Base-by-base conservation (phyloP, 1,140 invertebrate species). In the Danaus plexippus region DNA sequence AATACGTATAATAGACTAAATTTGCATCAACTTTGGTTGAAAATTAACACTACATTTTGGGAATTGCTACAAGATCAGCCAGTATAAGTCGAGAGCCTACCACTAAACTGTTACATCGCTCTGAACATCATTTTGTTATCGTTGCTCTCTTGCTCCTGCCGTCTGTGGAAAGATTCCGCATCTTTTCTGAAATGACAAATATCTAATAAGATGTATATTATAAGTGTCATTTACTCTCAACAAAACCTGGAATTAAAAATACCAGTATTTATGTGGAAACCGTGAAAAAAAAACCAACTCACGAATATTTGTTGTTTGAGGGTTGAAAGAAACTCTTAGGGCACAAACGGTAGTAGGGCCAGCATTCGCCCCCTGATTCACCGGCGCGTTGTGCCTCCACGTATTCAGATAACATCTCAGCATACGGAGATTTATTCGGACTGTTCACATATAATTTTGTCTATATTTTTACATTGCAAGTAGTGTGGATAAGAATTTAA, bases 301-400 rank as follows among this genome's bases (percentile, higher is more conserved):
- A 92, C 90, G 89, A 87, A 71, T 93, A 93, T 80, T 91, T 91
- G 77, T 92, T 91, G 50, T 88, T 88, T 32, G 71, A 72, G 11
- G 89, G 84, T 58, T 90, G 88, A 71, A 95, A 95, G 15, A 95
- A 87, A 32, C 94, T 94, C 77, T 94, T 94, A n/a, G 94, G 92
- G 71, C 94, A 95, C 13, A 91, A 89, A 73, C 93, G 92, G 78
- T 92, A 93, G 68, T 95, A 95, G 2, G 92, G 92, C 90, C 93
- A 95, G 77, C 94, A 95, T 76, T 95, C 94, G n/a, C 93, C 92
- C 11, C 89, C 88, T 3, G 89, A 87, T 59, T 88, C 88, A n/a
- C 94, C 94, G n/a, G 92, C 90, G 12, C 90, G 90, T 81, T 95
- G 93, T 0, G 94, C 94, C 42, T 92, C 89, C 0, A 95, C 92